Percentiles rank a stretch among this genome's conserved stretches.
phyloP scores from a whole-genome alignment of 2,113 vertebrate genomes.

The Cryptotis parvus region DNA sequence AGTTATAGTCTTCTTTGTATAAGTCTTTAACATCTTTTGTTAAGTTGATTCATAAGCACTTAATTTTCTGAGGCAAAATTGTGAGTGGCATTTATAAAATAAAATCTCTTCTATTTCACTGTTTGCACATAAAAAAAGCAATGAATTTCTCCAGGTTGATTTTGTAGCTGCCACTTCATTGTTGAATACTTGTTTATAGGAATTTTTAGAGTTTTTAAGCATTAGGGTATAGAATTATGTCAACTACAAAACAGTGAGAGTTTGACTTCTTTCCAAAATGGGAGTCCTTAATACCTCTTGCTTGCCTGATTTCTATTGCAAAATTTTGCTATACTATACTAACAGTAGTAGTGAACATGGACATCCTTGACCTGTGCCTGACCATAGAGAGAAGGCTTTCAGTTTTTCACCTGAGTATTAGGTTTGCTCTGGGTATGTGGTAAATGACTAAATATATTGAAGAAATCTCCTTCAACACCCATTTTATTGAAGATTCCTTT shows the following conservation, averaged over 20 bases:
- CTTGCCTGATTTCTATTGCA: background rate
- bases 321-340: background rate
- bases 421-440: background rate
- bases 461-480: background rate
- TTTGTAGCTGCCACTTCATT: background rate
- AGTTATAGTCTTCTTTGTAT: no score
- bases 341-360: background rate
- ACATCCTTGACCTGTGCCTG: background rate
- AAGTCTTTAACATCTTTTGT: no score
- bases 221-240: background rate
- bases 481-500: background rate
- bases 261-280: background rate
- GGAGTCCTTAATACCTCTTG: background rate
- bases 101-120: background rate
- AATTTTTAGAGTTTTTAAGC: background rate
- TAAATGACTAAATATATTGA: background rate
- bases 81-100: background rate
- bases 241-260: background rate
- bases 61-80: background rate
- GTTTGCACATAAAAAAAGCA: background rate
- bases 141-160: background rate
- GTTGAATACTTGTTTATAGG: background rate
- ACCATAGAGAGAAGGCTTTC: background rate
- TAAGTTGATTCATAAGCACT: background rate
- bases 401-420: background rate